Conservation (phyloP, 2,797 vertebrate genomes). For the Capromys pilorides region DNA sequence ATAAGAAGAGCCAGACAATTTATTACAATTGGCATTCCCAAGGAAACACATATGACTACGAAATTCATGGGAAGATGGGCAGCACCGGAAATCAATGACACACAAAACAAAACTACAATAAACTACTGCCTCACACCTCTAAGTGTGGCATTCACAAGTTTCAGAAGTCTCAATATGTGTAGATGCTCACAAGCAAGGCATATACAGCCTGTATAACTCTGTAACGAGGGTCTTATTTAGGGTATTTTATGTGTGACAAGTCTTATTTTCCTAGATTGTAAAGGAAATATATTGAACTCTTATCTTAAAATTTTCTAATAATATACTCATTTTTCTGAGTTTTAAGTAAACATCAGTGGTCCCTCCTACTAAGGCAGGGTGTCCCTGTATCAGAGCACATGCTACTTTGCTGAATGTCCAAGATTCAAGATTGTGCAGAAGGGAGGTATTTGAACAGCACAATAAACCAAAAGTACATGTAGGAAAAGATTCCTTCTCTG, state of each 20-base stretch:
- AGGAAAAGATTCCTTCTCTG: not conserved
- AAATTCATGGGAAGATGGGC: not conserved
- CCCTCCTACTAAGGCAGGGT: not conserved
- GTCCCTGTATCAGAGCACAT: not conserved
- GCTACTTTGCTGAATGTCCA: not conserved
- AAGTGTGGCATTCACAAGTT: not conserved
- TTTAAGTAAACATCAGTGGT: not conserved
- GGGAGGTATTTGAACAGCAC: not conserved
- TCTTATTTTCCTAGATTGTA: not conserved
- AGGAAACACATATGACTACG: not conserved
- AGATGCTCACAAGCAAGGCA: not conserved
- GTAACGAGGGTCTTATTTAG: not conserved
- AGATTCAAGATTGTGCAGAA: not conserved
- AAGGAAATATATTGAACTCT: constrained; percentile 1
- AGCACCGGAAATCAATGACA: not conserved
- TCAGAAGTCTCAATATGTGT: not conserved
- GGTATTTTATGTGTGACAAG: not conserved
- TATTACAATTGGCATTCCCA: not conserved
- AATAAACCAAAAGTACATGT: not conserved
- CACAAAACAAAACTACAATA: not conserved
- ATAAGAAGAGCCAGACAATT: not conserved
- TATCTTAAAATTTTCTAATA: not conserved
- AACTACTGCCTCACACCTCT: not conserved
- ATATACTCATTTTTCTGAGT: not conserved
- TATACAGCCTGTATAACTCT: not conserved